Conservation (phyloP, 2,113 vertebrate species). For the Oreocharis arfaki region DNA sequence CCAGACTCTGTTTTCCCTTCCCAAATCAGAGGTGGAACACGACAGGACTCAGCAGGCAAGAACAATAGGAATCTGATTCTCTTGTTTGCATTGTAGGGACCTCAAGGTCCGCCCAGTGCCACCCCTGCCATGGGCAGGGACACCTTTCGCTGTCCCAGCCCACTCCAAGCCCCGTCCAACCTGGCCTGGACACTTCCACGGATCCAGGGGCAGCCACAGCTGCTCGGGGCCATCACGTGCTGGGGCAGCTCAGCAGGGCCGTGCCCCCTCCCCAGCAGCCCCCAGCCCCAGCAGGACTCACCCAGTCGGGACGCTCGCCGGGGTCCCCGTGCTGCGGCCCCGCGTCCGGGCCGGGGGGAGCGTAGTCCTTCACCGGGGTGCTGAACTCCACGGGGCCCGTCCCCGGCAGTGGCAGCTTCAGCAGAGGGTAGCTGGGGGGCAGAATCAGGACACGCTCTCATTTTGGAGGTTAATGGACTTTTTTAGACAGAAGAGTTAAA, state of each 20-base stretch:
- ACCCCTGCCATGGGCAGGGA: neutral
- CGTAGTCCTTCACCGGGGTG: constrained; percentile 87
- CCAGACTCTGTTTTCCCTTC: neutral
- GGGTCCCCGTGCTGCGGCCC: constrained; percentile 65
- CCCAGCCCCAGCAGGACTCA: neutral
- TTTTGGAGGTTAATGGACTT: fast-evolving
- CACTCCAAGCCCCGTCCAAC: fast-evolving
- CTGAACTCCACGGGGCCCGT: constrained; percentile 94
- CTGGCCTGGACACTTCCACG: fast-evolving
- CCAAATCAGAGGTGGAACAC: neutral
- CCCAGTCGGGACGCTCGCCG: constrained; percentile 85
- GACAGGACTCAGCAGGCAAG: neutral
- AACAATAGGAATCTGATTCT: neutral
- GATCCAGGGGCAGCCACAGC: neutral
- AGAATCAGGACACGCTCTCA: neutral
- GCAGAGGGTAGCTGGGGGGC: constrained; percentile 81
- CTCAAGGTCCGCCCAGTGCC: neutral
- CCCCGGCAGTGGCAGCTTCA: constrained; percentile 92
- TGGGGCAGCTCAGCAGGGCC: neutral
- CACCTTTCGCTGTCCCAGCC: fast-evolving
- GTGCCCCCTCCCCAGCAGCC: neutral
- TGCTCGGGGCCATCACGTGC: too few relatives aligned
- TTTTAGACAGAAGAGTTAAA: neutral
- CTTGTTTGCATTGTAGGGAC: neutral
- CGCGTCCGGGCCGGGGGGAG: constrained; percentile 70